phyloP scores from a whole-genome alignment of 2,797 vertebrate genomes.

The Cynopterus sphinx region DNA sequence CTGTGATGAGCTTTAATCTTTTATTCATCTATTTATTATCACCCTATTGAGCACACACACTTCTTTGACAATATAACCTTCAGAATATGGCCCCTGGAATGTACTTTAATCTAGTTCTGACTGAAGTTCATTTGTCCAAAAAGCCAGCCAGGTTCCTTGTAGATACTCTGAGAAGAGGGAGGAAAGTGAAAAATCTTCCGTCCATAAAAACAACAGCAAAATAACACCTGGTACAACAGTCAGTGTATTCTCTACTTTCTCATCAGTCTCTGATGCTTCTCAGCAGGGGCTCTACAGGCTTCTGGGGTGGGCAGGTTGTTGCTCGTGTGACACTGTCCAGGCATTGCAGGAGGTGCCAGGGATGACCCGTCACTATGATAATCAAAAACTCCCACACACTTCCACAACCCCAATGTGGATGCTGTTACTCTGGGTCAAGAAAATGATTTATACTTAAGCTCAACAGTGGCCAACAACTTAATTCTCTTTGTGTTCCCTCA shows the following conservation, averaged over 20 bases:
- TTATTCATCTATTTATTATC: background rate
- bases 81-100: background rate
- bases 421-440: background rate
- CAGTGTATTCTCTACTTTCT: background rate
- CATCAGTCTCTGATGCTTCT: accelerated
- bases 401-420: background rate
- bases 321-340: accelerated
- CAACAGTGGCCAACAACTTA: background rate
- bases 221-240: accelerated
- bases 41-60: too few species aligned
- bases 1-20: background rate
- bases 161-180: background rate
- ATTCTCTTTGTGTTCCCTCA: background rate
- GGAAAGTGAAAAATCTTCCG: background rate
- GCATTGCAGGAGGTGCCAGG: background rate
- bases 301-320: accelerated
- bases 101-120: background rate
- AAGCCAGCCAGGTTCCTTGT: background rate
- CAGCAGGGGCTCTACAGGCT: accelerated
- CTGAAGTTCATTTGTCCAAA: background rate
- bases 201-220: background rate
- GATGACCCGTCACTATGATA: background rate
- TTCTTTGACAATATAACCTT: background rate
- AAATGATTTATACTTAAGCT: background rate
- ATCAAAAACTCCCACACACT: background rate